A percentile compares a stretch with the other conserved stretches of the same genome.
Evolutionary conservation across 2,113 vertebrate species (phyloP).

Genomic region (Tragelaphus scriptus): DNA sequence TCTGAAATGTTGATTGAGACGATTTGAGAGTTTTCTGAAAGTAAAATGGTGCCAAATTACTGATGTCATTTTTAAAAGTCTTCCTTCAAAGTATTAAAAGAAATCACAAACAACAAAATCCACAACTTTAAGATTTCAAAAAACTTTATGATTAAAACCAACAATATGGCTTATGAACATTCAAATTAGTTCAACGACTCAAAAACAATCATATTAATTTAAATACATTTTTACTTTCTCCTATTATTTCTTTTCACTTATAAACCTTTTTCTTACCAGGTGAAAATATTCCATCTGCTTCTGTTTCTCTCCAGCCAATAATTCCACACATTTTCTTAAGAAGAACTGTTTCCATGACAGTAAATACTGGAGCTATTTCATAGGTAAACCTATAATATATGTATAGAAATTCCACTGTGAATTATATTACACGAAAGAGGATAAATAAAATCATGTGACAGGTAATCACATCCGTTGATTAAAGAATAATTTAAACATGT

Average conservation of each 20-base stretch:
- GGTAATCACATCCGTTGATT: not conserved
- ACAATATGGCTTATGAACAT: not conserved
- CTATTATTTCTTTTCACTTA: not conserved
- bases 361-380: constrained; percentile 80
- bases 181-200: not conserved
- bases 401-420: not conserved
- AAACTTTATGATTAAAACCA: not conserved
- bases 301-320: constrained; percentile 74
- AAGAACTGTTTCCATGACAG: constrained; percentile 78
- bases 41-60: not conserved
- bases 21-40: not conserved
- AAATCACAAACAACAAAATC: not conserved
- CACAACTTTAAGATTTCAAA: not conserved
- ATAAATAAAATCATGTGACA: not conserved
- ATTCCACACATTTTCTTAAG: constrained; percentile 82
- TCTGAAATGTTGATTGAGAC: not conserved
- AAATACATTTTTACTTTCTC: not conserved
- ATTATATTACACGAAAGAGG: not conserved
- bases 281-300: constrained; percentile 81
- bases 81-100: not conserved
- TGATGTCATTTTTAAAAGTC: not conserved
- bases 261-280: constrained; percentile 64
- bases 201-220: not conserved
- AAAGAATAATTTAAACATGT: not conserved
- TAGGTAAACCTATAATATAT: constrained; percentile 76